Evolutionary conservation across 2,888 invertebrate genomes (phyloP), one percentile per base, ranked within the genome.

Genomic region (Sminthurides aquaticus): DNA sequence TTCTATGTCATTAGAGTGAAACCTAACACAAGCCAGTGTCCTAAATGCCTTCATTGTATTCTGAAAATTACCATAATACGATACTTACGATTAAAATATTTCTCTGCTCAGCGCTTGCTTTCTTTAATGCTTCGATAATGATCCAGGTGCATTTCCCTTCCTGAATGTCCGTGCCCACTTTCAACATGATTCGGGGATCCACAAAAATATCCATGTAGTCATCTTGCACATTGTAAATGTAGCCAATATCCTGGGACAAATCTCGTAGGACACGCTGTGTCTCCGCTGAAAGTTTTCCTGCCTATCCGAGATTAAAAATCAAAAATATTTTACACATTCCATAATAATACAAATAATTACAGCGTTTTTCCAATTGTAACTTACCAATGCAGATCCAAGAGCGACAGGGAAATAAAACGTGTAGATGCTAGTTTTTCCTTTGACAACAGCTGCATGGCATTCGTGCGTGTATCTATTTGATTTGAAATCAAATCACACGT

Each of bases 101-200:
- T 70, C 83, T 84, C 76, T 93, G 91, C 2, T 84, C 80, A 0
- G 85, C 82, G 55, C 84, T 84, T 0, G 88, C 89, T 63, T 88
- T 83, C 78, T 92, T 89, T 68, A 95, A 81, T 11, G 95, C 95
- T 1, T 90, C 88, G 1, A 95, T 91, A 1, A 90, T 86, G 34
- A 96, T 81, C 98, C 98, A 99, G 0, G 93, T 87, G 80, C 97
- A 98, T 80, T 97, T 98, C 34, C n/a, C n/a, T n/a, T n/a, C n/a
- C n/a, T n/a, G n/a, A n/a, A n/a, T n/a, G n/a, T n/a, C n/a, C n/a
- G n/a, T 90, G 34, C 94, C 91, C 48, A 85, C 81, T 81, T 97
- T 99, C 5, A 97, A 98, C 0, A 88, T 94, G 1, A 89, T 82
- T 8, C 84, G 81, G 20, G 89, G 85, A 78, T 94, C 87, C 0